Conservation (phyloP, 2,113 vertebrate species). For the Melospiza melodia region DNA sequence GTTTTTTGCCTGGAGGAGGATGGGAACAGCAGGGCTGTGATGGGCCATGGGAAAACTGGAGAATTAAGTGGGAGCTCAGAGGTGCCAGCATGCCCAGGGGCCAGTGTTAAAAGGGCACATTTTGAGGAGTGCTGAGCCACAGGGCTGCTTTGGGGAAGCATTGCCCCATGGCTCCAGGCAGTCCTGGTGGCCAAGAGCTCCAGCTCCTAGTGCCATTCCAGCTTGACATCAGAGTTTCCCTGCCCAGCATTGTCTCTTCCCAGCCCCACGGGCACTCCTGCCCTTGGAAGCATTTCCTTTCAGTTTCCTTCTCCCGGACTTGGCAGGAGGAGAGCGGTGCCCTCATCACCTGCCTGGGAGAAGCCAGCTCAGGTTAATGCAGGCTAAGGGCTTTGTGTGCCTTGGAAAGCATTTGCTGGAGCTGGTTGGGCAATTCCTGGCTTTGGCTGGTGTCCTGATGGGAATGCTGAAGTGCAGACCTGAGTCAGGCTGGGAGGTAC, state of each 20-base stretch:
- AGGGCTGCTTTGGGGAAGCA: background rate
- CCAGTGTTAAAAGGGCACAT: background rate
- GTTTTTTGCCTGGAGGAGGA: background rate
- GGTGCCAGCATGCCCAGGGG: background rate
- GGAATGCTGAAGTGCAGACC: background rate
- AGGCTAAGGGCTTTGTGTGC: background rate
- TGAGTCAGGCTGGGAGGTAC: background rate
- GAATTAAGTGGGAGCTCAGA: background rate
- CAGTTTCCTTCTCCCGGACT: background rate
- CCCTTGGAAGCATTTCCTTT: background rate
- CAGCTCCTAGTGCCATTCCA: background rate
- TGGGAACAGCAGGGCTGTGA: background rate
- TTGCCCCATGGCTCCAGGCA: background rate
- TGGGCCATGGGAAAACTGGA: background rate
- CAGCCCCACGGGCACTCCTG: background rate
- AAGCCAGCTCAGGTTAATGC: background rate
- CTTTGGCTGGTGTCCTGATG: conserved; percentile 23
- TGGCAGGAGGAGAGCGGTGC: background rate
- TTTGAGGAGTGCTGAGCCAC: background rate
- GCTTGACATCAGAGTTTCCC: background rate
- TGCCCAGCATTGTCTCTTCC: background rate
- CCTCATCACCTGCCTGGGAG: background rate
- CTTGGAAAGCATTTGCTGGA: background rate
- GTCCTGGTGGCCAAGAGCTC: background rate
- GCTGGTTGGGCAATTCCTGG: conserved; percentile 21